Evolutionary conservation across 2,113 vertebrate species (phyloP), one percentile per base, ranked within the genome.

Genomic region (Zingel zingel): DNA sequence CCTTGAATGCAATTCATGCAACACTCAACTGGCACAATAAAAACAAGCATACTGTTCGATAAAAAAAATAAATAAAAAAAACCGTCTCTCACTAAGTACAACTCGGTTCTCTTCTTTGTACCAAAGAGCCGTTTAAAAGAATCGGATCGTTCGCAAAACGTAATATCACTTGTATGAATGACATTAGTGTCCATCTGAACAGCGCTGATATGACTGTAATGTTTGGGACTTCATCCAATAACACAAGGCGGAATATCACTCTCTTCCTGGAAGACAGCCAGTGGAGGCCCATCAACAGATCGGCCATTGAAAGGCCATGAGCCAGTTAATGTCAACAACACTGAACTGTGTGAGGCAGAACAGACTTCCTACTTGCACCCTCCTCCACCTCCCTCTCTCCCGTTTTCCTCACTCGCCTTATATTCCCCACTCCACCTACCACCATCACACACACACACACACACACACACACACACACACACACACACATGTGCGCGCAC

Each of bases 311-410:
- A 79, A 86, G 78, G 81, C 85, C 85, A 83, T 65, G 48, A 19
- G 65, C 59, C 73, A 53, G 87, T 89, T 93, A 73, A 91, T 77
- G 87, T 91, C 89, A 91, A 93, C 86, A 91, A 81, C 81, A 62
- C 83, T 0, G 61, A 81, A 85, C 61, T 2, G 12, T 73, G 69
- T 84, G 90, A 92, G n/a, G 8, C 62, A 83, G 56, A 90, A 71
- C 91, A 91, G 88, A 86, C 88, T 83, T 91, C 85, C 90, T 89
- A 50, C 65, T 33, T 70, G 61, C 66, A 70, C 33, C 50, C 67
- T 73, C 64, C 80, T 43, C 58, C 67, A 39, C 51, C 39, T 68
- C 72, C 70, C 56, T 23, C 53, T 56, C 57, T 36, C 79, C 63
- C 15, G 2, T 63, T 86, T 82, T 48, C 56, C 69, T 78, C 78